Evolutionary conservation across 53 echinoderm and acorn worm species (phyloP), one percentile per base, ranked within the genome.

Genomic region (Apostichopus leukothele): DNA sequence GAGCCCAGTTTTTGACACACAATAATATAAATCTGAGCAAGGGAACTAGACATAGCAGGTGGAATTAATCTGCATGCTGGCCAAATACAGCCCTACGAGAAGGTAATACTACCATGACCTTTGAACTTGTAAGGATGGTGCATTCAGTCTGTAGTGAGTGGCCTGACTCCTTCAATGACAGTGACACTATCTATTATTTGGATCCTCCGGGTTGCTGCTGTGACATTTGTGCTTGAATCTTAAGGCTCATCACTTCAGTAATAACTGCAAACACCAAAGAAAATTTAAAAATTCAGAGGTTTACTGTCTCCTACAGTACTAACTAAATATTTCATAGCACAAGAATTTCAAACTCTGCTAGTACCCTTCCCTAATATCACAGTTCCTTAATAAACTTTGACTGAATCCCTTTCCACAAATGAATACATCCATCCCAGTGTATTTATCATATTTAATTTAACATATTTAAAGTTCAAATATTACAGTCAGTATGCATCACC

Each of bases 231-330:
- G 96, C 91, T 79, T 96, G 96, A 52, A 95, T 95, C 93, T 96
- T 96, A 83, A 96, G 92, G 66, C 95, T 95, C 96, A 96, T 96
- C 6, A 96, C 96, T 79, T 96, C 96, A 51, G 90, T 92, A 53
- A 96, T 93, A 91, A 95, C 96, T 96, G 93, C 9, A 89, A 90
- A 50, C 26, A 1, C 13, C 50, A 86, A 74, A 71, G 25, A 25
- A 9, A 86, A 86, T 7, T 60, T 86, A 74, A 39, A 74, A 50
- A 21, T 87, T 22, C 18, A 18, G 50, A 0, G 51, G 4, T 39
- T 39, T 1, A 39, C 39, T 39, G 39, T 39, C 39, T 39, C 39
- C 39, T 39, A 39, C 39, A 39, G 39, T 39, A 25, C 25, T 25
- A 39, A 39, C 39, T 39, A 39, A 39, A 39, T 39, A 39, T 39